These are phyloP conservation scores for Amphibalanus amphitrite DNA, from an alignment of 1,140 invertebrate species.

Conservation along the genomic window DNA sequence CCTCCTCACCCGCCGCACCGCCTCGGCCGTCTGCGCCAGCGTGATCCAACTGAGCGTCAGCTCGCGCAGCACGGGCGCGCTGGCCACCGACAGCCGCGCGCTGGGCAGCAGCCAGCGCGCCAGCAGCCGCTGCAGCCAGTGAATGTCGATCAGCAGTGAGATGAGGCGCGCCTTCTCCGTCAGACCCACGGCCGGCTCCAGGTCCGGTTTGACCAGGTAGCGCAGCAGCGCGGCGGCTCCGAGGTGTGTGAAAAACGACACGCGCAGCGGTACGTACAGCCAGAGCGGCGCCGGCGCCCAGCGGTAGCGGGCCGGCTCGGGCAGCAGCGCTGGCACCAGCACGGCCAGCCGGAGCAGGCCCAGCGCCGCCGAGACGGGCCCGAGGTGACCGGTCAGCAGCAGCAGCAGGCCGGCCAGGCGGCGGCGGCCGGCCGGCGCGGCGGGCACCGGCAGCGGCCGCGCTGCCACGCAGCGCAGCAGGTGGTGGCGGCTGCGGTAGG, in stretches of 20 bases:
- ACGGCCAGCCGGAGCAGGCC: neutral
- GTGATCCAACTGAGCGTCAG: neutral
- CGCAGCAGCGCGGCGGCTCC: neutral
- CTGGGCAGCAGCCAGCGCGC: neutral
- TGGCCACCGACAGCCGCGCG: neutral
- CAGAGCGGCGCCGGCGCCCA: neutral
- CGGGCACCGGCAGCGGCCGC: too few relatives aligned
- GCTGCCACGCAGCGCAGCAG: neutral
- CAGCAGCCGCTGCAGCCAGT: neutral
- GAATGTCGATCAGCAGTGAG: neutral
- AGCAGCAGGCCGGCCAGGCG: neutral
- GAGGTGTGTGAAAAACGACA: neutral
- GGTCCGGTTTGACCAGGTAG: neutral
- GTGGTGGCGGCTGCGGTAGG: neutral
- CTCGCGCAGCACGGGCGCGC: neutral
- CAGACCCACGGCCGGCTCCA: neutral
- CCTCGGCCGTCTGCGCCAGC: neutral
- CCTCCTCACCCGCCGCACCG: neutral
- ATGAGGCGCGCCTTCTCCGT: neutral
- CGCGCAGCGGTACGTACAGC: neutral
- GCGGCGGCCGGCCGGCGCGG: too few relatives aligned
- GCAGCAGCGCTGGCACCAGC: neutral
- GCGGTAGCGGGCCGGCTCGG: neutral
- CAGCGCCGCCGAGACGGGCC: neutral
- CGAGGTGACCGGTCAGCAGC: neutral